These are phyloP conservation scores for Druceiella hillmani DNA, from an alignment of 2,888 invertebrate genomes.

Conservation along the genomic window DNA sequence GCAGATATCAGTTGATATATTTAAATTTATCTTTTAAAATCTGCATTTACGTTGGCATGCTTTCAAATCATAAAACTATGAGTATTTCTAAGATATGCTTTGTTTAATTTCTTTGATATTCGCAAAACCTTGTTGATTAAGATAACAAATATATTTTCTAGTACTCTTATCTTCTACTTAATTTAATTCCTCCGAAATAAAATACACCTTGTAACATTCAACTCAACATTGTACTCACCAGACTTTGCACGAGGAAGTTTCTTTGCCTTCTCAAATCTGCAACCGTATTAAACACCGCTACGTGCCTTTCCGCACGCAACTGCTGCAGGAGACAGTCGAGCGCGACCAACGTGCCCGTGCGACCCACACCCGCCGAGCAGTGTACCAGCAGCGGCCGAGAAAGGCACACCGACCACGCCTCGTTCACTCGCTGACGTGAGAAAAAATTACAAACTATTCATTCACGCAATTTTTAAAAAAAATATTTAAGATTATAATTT, in stretches of 20 bases:
- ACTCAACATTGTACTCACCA: constrained; percentile 56
- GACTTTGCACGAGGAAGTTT: constrained; percentile 89
- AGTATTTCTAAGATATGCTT: too few relatives aligned
- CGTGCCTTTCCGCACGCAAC: constrained; percentile 73
- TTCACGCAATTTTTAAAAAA: background rate
- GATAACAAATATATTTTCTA: too few relatives aligned
- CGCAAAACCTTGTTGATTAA: too few relatives aligned
- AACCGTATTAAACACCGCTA: constrained; percentile 86
- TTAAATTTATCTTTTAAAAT: too few relatives aligned
- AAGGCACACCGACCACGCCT: constrained; percentile 78
- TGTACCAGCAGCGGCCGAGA: constrained; percentile 84
- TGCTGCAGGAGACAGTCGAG: constrained; percentile 87
- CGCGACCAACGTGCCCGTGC: constrained; percentile 92
- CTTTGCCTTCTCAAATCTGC: constrained; percentile 85
- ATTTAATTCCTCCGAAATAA: too few relatives aligned
- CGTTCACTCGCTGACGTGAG: constrained; percentile 62
- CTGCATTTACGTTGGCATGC: too few relatives aligned
- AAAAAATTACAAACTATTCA: constrained; percentile 3
- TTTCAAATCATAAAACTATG: too few relatives aligned
- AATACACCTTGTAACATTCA: too few relatives aligned
- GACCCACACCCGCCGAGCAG: constrained; percentile 89
- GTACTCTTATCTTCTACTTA: too few relatives aligned
- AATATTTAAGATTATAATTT: background rate
- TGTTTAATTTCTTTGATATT: too few relatives aligned
- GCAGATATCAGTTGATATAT: too few relatives aligned